Conservation (phyloP, 2,113 vertebrate genomes). For the Acanthisitta chloris region DNA sequence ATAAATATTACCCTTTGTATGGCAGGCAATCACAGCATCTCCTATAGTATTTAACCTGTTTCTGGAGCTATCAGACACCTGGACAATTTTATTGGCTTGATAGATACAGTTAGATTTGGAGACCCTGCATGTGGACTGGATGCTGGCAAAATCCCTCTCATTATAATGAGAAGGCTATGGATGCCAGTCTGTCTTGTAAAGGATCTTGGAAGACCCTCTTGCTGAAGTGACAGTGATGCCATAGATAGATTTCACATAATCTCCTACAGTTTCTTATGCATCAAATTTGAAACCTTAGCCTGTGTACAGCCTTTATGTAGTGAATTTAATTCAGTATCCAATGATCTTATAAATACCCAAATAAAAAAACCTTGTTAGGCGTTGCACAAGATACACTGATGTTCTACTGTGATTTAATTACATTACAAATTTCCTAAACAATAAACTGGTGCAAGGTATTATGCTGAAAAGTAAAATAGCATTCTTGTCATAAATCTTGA, state of each 20-base stretch:
- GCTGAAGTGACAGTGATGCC: not conserved
- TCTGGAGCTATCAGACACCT: not conserved
- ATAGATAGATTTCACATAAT: not conserved
- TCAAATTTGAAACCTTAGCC: not conserved
- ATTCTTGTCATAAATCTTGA: not conserved
- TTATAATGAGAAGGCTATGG: not conserved
- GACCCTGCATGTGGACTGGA: not conserved
- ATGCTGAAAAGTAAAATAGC: not conserved
- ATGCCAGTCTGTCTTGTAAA: not conserved
- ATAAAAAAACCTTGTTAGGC: not conserved
- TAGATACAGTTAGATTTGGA: not conserved
- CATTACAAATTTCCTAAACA: not conserved
- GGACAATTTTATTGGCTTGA: not conserved
- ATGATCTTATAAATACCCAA: not conserved
- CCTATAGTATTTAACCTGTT: not conserved
- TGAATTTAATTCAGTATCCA: not conserved
- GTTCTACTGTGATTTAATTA: not conserved
- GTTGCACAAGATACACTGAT: not conserved
- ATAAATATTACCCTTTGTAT: not conserved
- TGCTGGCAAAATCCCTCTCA: not conserved
- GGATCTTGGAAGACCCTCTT: not conserved
- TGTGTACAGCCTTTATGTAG: not conserved
- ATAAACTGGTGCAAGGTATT: not conserved
- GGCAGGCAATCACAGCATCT: not conserved
- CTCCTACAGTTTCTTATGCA: not conserved